Percentiles rank a stretch among this genome's conserved stretches.
Evolutionary conservation across 2,113 vertebrate species (phyloP).

Genomic region (Malurus alboscapulatus): DNA sequence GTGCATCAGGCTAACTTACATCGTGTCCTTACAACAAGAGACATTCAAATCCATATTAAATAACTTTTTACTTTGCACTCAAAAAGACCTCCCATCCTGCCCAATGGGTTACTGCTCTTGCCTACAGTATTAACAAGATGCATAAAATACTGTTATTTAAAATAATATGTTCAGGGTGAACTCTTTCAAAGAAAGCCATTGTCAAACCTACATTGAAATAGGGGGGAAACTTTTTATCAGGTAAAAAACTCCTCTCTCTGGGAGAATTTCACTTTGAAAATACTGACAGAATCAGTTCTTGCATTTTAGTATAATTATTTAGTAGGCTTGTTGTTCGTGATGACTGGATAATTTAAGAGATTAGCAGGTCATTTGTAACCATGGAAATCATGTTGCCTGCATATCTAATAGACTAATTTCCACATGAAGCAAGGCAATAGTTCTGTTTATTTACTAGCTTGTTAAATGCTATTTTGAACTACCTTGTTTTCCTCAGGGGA

Average conservation of each 20-base stretch:
- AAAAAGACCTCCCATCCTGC: background rate
- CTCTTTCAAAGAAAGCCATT: background rate
- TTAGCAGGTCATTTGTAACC: conserved; percentile 74
- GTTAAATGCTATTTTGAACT: conserved; percentile 67
- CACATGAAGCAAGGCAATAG: conserved; percentile 51
- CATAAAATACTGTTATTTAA: background rate
- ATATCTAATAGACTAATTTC: conserved; percentile 71
- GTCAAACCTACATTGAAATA: background rate
- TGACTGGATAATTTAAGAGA: conserved; percentile 70
- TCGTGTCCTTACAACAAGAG: background rate
- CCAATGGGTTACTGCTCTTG: background rate
- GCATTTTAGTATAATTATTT: conserved; percentile 53
- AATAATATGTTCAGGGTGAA: background rate
- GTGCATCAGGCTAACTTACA: background rate
- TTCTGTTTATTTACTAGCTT: conserved; percentile 65
- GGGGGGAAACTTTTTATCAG: background rate
- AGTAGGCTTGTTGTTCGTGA: conserved; percentile 51
- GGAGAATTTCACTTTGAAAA: conserved; percentile 18
- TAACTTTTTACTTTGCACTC: background rate
- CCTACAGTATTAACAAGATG: background rate
- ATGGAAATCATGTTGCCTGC: conserved; percentile 68
- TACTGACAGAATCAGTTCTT: background rate
- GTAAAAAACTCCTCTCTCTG: background rate
- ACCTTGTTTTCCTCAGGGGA: conserved; percentile 52
- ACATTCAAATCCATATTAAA: background rate